Conservation (phyloP, 2,888 invertebrate species). For the Scaptomyza polygonia region DNA sequence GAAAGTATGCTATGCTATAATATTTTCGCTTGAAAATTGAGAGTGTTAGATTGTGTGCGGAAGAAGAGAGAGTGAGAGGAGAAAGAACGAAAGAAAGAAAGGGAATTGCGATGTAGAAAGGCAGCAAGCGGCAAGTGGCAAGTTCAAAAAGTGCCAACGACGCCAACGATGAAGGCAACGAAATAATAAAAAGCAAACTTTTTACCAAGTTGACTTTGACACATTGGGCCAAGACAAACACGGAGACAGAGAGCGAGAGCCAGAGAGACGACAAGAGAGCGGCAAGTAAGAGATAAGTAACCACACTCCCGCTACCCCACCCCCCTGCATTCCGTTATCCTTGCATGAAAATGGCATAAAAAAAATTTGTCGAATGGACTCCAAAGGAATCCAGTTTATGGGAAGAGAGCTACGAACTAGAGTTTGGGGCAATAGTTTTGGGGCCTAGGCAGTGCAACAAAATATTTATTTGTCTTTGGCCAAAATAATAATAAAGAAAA, state of each 20-base stretch:
- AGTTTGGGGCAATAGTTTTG: not conserved
- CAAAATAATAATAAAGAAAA: constrained; percentile 20
- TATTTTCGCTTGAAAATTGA: constrained; percentile 42
- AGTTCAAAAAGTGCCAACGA: constrained; percentile 69
- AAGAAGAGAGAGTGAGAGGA: constrained; percentile 6
- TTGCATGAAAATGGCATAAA: constrained; percentile 62
- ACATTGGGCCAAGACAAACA: constrained; percentile 76
- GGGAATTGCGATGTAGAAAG: not conserved
- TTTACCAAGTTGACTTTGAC: constrained; percentile 76
- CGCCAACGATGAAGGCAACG: constrained; percentile 62
- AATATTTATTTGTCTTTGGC: constrained; percentile 49
- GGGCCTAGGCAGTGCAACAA: constrained; percentile 25
- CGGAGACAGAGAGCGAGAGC: constrained; percentile 4
- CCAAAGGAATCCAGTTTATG: constrained; percentile 1
- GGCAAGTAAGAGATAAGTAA: constrained; percentile 23
- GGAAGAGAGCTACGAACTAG: not conserved
- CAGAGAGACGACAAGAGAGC: not conserved
- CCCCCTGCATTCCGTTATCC: constrained; percentile 32
- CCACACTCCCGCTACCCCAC: constrained; percentile 8
- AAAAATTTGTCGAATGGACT: constrained; percentile 49
- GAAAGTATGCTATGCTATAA: constrained; percentile 59
- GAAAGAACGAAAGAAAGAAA: not conserved
- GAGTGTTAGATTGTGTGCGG: not conserved
- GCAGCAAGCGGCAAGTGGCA: constrained; percentile 30
- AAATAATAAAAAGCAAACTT: constrained; percentile 75